Conservation (phyloP, 2,797 vertebrate species). For the Thaleichthys pacificus region DNA sequence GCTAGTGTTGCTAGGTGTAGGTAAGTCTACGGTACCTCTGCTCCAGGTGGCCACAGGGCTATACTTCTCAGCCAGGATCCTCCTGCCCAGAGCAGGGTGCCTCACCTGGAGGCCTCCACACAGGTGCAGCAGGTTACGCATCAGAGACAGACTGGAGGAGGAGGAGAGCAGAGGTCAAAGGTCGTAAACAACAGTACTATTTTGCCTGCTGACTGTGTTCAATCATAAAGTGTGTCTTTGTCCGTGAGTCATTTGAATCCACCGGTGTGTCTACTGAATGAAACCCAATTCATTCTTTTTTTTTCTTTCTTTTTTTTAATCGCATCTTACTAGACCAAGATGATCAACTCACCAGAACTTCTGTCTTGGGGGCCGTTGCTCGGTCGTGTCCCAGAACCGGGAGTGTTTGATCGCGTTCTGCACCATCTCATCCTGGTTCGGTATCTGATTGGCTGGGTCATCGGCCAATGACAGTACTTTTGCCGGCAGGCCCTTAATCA, state of each 20-base stretch:
- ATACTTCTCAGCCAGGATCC: conserved; percentile 80
- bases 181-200: too few species aligned
- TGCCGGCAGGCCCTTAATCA: conserved; percentile 80
- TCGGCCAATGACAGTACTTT: conserved; percentile 67
- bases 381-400: conserved; percentile 83
- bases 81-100: conserved; percentile 72
- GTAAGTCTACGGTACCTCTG: conserved; percentile 75
- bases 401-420: conserved; percentile 77
- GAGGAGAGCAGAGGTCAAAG: neutral
- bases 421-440: conserved; percentile 77
- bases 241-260: too few species aligned
- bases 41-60: conserved; percentile 78
- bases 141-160: conserved; percentile 77
- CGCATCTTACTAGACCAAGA: neutral
- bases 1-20: too few species aligned
- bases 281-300: too few species aligned
- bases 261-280: too few species aligned
- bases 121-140: conserved; percentile 84
- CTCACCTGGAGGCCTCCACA: conserved; percentile 76
- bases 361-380: conserved; percentile 68
- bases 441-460: conserved; percentile 66
- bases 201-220: too few species aligned
- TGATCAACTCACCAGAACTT: conserved; percentile 78
- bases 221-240: too few species aligned
- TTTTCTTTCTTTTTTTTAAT: too few species aligned